Evolutionary conservation across 2,797 vertebrate species (phyloP).

Genomic region (Oreonectes daqikongensis): DNA sequence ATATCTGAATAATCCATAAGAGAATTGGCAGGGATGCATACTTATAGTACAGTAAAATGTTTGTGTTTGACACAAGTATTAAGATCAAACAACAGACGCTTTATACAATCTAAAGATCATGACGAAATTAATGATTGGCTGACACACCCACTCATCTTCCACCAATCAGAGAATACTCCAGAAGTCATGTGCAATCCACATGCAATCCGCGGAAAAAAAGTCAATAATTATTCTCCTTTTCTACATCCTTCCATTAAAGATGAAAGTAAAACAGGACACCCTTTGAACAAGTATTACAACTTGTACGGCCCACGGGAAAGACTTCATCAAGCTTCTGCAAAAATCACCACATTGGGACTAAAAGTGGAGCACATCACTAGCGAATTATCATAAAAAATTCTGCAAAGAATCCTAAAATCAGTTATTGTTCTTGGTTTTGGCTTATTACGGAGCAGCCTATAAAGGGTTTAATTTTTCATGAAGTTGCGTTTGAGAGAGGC

Average conservation of each 20-base stretch:
- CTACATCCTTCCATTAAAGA: background rate
- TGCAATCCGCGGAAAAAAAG: background rate
- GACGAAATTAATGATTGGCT: background rate
- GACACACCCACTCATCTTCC: background rate
- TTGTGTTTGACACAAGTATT: no score
- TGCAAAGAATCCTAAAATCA: background rate
- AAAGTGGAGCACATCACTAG: conserved; percentile 20
- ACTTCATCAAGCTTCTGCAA: conserved; percentile 22
- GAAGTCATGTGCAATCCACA: background rate
- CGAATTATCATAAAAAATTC: conserved; percentile 10
- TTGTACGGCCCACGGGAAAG: background rate
- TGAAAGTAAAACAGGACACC: conserved; percentile 3
- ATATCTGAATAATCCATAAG: no score
- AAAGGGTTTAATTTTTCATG: background rate
- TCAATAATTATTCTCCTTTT: background rate
- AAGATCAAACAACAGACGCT: no score
- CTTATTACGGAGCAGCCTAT: background rate
- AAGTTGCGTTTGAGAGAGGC: background rate
- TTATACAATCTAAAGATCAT: background rate
- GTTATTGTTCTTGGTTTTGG: background rate
- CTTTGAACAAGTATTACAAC: conserved; percentile 15
- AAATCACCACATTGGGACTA: conserved; percentile 2
- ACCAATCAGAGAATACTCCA: background rate
- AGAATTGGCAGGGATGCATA: no score
- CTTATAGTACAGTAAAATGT: no score